Conservation (phyloP, 2,797 vertebrate species). For the Prunella strophiata region DNA sequence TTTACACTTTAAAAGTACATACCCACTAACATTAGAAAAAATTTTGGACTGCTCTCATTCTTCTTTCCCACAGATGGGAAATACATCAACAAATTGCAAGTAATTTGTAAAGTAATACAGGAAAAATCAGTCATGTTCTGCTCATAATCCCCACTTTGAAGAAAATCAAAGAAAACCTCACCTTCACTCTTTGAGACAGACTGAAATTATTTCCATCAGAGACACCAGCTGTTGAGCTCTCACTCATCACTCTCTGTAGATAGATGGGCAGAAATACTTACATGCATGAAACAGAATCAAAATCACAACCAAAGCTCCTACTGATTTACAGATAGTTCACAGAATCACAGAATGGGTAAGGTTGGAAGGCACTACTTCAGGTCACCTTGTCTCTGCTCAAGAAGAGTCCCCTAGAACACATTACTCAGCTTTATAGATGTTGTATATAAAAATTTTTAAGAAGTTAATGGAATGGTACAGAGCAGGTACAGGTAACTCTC, state of each 20-base stretch:
- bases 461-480: neutral
- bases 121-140: neutral
- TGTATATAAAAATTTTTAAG: neutral
- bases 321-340: neutral
- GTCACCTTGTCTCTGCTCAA: neutral
- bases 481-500: neutral
- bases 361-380: neutral
- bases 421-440: neutral
- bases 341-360: neutral
- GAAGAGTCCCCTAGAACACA: neutral
- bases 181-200: constrained; percentile 64
- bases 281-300: neutral
- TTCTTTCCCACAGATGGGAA: neutral
- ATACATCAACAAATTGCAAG: neutral
- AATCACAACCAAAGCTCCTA: neutral
- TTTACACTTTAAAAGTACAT: neutral
- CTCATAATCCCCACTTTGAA: neutral
- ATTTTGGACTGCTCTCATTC: neutral
- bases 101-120: neutral
- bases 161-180: constrained; percentile 39
- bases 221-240: constrained; percentile 60
- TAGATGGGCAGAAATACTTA: neutral
- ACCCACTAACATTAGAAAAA: neutral
- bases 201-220: constrained; percentile 49
- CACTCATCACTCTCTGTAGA: constrained; percentile 59